These are phyloP conservation scores for Drosophila subpulchrella DNA, from an alignment of 1,140 invertebrate species.

Conservation along the genomic window DNA sequence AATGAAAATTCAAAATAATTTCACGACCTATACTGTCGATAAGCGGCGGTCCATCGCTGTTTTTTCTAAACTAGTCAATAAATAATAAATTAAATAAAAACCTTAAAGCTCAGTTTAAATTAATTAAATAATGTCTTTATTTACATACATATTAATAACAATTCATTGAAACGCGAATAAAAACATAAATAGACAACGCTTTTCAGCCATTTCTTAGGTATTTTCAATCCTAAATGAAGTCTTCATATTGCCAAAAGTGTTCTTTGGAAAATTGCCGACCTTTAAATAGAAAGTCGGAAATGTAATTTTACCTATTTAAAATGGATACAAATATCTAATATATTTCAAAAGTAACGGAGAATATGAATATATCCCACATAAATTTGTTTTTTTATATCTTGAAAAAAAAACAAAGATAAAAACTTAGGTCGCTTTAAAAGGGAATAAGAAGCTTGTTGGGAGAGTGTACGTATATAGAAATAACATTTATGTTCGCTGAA, in stretches of 20 bases:
- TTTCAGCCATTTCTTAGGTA: background rate
- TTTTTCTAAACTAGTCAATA: background rate
- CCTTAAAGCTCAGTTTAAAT: background rate
- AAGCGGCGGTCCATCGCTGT: background rate
- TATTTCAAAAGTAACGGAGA: background rate
- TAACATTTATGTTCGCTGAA: slow-evolving; percentile 11
- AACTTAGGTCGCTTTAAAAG: background rate
- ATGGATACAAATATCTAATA: no score
- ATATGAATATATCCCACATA: background rate
- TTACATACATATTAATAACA: background rate
- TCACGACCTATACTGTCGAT: background rate
- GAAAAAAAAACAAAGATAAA: background rate
- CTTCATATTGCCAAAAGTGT: no score
- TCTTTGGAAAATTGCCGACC: no score
- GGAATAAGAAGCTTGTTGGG: slow-evolving; percentile 1
- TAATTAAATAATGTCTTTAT: background rate
- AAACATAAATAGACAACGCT: background rate
- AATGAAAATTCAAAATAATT: background rate
- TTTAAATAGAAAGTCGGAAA: background rate
- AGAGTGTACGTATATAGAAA: slow-evolving; percentile 5
- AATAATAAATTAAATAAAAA: background rate
- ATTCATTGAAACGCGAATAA: background rate
- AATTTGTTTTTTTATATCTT: background rate
- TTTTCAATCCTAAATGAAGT: background rate
- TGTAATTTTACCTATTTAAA: background rate